phyloP scores from a whole-genome alignment of 2,797 vertebrate species.

The Columba guinea region DNA sequence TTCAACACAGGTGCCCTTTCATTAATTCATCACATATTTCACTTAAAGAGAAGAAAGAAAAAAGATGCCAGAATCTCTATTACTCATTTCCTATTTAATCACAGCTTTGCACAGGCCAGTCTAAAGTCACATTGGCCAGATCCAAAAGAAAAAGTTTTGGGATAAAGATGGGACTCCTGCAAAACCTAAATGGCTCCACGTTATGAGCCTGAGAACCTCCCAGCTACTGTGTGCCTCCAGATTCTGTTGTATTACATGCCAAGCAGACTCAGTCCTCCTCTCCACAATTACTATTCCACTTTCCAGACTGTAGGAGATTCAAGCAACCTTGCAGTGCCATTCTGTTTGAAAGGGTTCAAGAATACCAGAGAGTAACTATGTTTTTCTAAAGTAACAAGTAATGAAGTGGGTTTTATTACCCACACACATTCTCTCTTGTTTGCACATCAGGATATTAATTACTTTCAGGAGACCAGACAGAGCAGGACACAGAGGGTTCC shows the following conservation, averaged over 20 bases:
- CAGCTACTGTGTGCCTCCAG: neutral
- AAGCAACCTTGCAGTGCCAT: neutral
- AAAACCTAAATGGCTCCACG: rapidly evolving
- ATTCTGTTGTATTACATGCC: neutral
- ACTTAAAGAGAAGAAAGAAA: neutral
- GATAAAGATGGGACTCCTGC: neutral
- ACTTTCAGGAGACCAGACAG: neutral
- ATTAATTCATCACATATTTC: neutral
- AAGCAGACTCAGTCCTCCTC: rapidly evolving
- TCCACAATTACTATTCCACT: neutral
- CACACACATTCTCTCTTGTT: neutral
- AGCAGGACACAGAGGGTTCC: neutral
- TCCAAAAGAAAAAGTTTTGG: neutral
- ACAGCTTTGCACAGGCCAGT: neutral
- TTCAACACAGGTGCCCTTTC: neutral
- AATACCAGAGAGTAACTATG: neutral
- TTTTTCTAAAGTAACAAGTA: neutral
- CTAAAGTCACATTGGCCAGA: neutral
- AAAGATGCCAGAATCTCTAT: neutral
- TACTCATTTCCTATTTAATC: neutral
- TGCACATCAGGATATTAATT: neutral
- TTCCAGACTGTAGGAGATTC: neutral
- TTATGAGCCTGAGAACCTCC: neutral
- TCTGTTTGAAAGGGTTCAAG: neutral
- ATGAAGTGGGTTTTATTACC: neutral